Percentiles rank a stretch among this genome's conserved stretches.
Evolutionary conservation across 2,113 vertebrate species (phyloP).

Genomic region (Bambusicola thoracicus): DNA sequence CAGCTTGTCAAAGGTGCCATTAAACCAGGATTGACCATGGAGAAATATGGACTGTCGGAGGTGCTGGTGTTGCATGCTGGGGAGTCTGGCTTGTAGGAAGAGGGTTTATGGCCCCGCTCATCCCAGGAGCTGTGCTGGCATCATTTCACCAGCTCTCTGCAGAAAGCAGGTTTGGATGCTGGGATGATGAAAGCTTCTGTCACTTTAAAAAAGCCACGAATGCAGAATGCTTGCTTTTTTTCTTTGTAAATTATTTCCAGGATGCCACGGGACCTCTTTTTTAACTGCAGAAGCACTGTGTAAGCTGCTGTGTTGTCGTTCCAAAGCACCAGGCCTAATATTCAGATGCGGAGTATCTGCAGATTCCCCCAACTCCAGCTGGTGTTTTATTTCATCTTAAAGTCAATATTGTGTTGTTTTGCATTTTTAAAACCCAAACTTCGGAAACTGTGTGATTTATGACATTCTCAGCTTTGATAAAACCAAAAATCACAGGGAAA

Average conservation of each 20-base stretch:
- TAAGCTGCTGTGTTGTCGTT: background rate
- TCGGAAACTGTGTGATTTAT: background rate
- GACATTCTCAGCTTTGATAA: background rate
- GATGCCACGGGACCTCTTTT: background rate
- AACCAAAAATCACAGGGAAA: background rate
- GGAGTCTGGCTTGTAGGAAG: background rate
- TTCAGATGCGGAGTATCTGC: background rate
- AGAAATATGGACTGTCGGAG: background rate
- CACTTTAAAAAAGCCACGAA: background rate
- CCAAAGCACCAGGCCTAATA: background rate
- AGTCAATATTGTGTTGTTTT: background rate
- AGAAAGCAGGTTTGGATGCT: background rate
- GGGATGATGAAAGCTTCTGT: background rate
- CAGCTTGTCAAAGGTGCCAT: background rate
- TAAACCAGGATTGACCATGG: background rate
- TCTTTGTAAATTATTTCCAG: background rate
- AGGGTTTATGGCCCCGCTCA: background rate
- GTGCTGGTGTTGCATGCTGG: rapidly evolving
- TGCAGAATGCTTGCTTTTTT: background rate
- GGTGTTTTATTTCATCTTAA: background rate
- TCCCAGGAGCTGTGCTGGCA: background rate
- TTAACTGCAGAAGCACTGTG: background rate
- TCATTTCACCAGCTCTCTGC: background rate
- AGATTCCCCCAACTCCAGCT: background rate
- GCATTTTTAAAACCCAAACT: background rate